phyloP scores from a whole-genome alignment of 2,888 invertebrate species.

The Dastarcus helophoroides region DNA sequence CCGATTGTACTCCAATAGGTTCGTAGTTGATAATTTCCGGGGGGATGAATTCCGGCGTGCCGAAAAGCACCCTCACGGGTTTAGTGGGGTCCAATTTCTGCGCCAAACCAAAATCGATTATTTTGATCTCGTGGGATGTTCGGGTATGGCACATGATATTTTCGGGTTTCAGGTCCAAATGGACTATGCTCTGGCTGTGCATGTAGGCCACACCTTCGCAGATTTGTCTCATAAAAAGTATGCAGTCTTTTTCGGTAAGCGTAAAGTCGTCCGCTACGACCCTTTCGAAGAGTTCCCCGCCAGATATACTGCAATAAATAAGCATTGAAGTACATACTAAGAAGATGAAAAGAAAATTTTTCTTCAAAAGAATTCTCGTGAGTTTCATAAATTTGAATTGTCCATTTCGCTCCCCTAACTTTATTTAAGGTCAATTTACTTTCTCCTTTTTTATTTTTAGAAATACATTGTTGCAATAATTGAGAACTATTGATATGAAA shows the following conservation, averaged over 20 bases:
- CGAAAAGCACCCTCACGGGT: slow-evolving; percentile 66
- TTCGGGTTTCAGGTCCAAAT: slow-evolving; percentile 90
- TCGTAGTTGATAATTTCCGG: slow-evolving; percentile 90
- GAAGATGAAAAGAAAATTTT: slow-evolving; percentile 1
- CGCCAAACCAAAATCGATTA: slow-evolving; percentile 90
- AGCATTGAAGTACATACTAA: neutral
- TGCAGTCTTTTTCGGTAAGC: slow-evolving; percentile 75
- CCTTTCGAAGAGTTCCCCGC: slow-evolving; percentile 88
- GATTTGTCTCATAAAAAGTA: slow-evolving; percentile 80
- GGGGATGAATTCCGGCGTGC: slow-evolving; percentile 87
- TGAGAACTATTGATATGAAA: too few relatives aligned
- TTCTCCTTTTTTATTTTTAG: too few relatives aligned
- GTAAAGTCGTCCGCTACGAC: slow-evolving; percentile 89
- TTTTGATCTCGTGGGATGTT: slow-evolving; percentile 77
- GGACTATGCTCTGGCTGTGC: slow-evolving; percentile 73
- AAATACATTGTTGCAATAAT: too few relatives aligned
- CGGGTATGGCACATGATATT: slow-evolving; percentile 86
- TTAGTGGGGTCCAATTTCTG: slow-evolving; percentile 55
- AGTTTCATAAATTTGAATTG: too few relatives aligned
- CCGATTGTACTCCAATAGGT: slow-evolving; percentile 70
- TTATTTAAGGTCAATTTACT: too few relatives aligned
- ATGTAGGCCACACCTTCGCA: slow-evolving; percentile 86
- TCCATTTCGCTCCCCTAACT: too few relatives aligned
- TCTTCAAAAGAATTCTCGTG: neutral
- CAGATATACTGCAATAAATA: slow-evolving; percentile 59